A percentile compares a stretch with the other conserved stretches of the same genome.
These are phyloP conservation scores for Drosophila glabriapex DNA, from an alignment of 2,888 invertebrate genomes.

Conservation along the genomic window DNA sequence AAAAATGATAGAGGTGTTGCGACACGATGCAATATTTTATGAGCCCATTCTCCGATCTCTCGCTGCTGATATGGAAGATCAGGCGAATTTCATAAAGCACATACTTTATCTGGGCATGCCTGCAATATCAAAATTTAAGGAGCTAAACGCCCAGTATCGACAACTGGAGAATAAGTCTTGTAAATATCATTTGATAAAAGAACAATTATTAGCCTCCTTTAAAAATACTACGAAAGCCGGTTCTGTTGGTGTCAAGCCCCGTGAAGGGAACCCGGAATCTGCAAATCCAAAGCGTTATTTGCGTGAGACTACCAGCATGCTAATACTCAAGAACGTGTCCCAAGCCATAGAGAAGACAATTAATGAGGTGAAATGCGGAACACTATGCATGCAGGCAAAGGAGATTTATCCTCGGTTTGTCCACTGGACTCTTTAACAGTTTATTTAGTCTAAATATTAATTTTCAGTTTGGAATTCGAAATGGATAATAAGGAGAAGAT, in stretches of 20 bases:
- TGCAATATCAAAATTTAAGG: constrained; percentile 77
- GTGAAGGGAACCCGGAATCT: background rate
- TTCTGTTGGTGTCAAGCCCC: background rate
- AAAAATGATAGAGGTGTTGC: constrained; percentile 79
- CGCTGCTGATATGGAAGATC: constrained; percentile 83
- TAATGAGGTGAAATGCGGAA: constrained; percentile 81
- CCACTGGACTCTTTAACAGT: too few relatives aligned
- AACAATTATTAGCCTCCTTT: background rate
- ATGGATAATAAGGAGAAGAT: constrained; percentile 77
- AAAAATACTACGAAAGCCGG: background rate
- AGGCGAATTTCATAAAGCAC: constrained; percentile 81
- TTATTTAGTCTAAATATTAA: background rate
- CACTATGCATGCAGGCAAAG: constrained; percentile 78
- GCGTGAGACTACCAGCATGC: constrained; percentile 83
- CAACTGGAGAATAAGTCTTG: constrained; percentile 74
- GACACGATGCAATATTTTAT: constrained; percentile 83
- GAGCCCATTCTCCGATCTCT: constrained; percentile 83
- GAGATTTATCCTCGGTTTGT: constrained; percentile 83
- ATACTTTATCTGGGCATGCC: constrained; percentile 83
- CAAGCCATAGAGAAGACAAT: constrained; percentile 78
- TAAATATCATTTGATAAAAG: constrained; percentile 51
- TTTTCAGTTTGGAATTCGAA: constrained; percentile 74
- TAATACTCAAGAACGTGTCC: constrained; percentile 70
- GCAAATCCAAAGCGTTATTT: constrained; percentile 74
- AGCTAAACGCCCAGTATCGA: constrained; percentile 72